phyloP scores from a whole-genome alignment of 2,113 vertebrate species.

The Alligator sinensis region DNA sequence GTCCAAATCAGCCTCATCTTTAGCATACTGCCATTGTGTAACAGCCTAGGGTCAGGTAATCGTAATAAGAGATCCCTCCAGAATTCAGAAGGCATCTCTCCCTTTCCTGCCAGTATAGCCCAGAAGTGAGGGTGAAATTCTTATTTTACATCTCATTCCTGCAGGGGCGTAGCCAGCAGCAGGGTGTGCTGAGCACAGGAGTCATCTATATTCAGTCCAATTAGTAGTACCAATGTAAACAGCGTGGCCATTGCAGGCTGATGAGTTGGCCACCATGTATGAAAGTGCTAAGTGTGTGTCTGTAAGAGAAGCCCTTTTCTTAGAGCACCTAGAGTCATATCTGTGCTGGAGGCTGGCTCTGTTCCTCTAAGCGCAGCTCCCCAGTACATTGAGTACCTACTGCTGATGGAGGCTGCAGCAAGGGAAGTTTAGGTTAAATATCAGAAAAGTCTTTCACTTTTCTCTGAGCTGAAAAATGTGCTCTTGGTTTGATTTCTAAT shows the following conservation, averaged over 20 bases:
- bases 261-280: neutral
- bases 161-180: neutral
- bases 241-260: neutral
- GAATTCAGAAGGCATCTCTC: neutral
- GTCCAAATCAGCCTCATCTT: neutral
- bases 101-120: neutral
- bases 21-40: accelerated
- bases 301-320: neutral
- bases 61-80: neutral
- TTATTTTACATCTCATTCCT: neutral
- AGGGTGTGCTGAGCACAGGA: neutral
- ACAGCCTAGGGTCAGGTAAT: neutral
- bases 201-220: neutral
- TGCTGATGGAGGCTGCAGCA: too few species aligned
- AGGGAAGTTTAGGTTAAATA: too few species aligned
- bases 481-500: neutral
- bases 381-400: too few species aligned
- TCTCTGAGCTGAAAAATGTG: accelerated
- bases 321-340: neutral
- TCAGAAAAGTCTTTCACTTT: too few species aligned
- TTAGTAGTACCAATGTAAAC: neutral
- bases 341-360: too few species aligned
- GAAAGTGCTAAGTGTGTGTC: neutral
- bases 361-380: too few species aligned
- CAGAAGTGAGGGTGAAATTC: neutral